phyloP scores from a whole-genome alignment of 2,113 vertebrate species.

The Lontra canadensis region DNA sequence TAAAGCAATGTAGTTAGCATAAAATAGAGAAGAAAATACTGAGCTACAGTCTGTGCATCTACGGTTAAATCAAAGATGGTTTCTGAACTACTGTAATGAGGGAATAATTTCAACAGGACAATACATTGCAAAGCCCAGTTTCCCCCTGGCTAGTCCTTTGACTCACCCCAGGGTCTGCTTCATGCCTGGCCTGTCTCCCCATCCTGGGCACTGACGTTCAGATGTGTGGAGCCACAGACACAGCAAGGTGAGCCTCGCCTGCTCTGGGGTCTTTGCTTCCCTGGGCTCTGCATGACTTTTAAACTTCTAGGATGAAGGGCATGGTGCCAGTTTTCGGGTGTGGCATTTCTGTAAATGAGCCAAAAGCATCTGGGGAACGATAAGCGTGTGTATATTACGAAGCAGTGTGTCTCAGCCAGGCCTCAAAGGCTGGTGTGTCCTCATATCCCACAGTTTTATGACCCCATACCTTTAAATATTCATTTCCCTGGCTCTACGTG shows the following conservation, averaged over 20 bases:
- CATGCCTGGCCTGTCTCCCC: neutral
- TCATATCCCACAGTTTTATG: constrained; percentile 53
- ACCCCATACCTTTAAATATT: constrained; percentile 68
- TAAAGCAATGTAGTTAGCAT: neutral
- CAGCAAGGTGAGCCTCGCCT: accelerated
- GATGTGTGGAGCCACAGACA: accelerated
- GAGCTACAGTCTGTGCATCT: neutral
- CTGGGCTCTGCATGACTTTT: neutral
- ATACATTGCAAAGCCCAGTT: neutral
- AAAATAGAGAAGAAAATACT: neutral
- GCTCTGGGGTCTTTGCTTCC: accelerated
- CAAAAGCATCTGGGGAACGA: constrained; percentile 2
- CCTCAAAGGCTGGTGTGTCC: neutral
- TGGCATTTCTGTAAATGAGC: constrained; percentile 28
- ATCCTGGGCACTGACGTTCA: accelerated
- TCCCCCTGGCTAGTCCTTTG: neutral
- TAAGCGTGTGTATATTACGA: neutral
- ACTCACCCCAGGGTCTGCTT: neutral
- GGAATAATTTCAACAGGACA: neutral
- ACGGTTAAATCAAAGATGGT: neutral
- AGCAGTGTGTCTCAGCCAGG: neutral
- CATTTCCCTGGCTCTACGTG: constrained; percentile 30
- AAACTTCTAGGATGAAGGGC: constrained; percentile 45
- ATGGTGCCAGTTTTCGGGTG: neutral
- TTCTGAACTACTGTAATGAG: neutral